phyloP scores from a whole-genome alignment of 2,113 vertebrate genomes.

The Hippotragus niger region DNA sequence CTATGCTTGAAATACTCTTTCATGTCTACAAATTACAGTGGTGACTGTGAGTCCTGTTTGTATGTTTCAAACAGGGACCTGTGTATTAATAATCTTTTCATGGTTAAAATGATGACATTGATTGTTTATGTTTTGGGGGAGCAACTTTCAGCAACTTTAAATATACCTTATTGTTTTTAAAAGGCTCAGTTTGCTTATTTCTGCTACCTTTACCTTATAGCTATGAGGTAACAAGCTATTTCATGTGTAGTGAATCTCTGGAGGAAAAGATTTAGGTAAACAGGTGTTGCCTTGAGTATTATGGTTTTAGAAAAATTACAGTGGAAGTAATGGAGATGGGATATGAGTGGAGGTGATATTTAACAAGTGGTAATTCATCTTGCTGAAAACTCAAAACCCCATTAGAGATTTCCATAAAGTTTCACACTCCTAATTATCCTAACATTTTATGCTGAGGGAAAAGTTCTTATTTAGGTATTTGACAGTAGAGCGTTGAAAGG shows the following conservation, averaged over 20 bases:
- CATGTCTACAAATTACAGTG: not conserved
- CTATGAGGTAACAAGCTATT: not conserved
- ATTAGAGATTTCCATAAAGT: conserved; percentile 29
- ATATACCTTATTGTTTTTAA: not conserved
- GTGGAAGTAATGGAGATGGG: not conserved
- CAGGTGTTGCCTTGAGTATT: not conserved
- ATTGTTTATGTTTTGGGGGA: not conserved
- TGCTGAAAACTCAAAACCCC: conserved; percentile 27
- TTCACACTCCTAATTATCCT: conserved; percentile 28
- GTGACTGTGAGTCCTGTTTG: not conserved
- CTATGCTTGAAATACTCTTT: not conserved
- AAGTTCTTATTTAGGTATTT: not conserved
- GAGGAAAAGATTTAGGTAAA: not conserved
- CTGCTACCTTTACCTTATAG: not conserved
- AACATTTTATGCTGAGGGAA: not conserved
- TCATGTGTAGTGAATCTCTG: not conserved
- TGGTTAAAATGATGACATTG: not conserved
- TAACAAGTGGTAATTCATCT: conserved; percentile 29
- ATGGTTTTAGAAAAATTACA: conserved; percentile 30
- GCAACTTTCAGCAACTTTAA: not conserved
- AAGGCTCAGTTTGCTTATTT: not conserved
- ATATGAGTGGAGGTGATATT: not conserved
- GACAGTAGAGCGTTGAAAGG: conserved; percentile 18
- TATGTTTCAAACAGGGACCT: not conserved
- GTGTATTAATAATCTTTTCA: not conserved